These are phyloP conservation scores for Belgica antarctica DNA, from an alignment of 2,888 invertebrate species.

Conservation along the genomic window DNA sequence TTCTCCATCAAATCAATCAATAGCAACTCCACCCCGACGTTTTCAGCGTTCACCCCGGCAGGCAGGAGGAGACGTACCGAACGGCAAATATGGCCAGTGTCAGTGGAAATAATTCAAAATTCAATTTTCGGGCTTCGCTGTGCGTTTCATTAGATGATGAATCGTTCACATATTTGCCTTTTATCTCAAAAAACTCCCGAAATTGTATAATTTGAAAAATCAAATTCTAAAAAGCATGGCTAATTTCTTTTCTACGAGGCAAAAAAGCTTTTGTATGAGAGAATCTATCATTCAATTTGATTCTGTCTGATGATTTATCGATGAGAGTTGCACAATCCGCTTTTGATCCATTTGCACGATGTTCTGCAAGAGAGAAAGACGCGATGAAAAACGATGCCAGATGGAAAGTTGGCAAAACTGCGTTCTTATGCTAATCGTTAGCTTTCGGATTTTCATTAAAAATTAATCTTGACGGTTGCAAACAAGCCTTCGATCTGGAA, in stretches of 20 bases:
- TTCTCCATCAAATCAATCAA: slow-evolving; percentile 37
- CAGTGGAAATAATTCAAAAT: slow-evolving; percentile 22
- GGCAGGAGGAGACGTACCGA: slow-evolving; percentile 26
- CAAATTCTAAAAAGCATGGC: slow-evolving; percentile 5
- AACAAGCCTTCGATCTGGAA: no score
- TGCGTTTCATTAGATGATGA: slow-evolving; percentile 28
- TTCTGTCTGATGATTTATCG: slow-evolving; percentile 31
- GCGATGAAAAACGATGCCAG: no score
- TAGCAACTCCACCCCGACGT: slow-evolving; percentile 2
- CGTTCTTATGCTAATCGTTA: no score
- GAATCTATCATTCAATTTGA: not conserved
- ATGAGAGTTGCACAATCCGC: slow-evolving; percentile 22
- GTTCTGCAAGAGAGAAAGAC: not conserved
- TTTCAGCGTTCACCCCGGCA: not conserved
- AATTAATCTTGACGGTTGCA: no score
- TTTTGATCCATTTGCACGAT: slow-evolving; percentile 1
- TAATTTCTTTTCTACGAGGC: not conserved
- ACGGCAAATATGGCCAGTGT: slow-evolving; percentile 30
- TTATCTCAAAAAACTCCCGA: slow-evolving; percentile 13
- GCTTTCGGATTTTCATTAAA: no score
- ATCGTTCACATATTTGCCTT: slow-evolving; percentile 25
- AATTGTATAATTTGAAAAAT: slow-evolving; percentile 23
- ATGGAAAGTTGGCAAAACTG: no score
- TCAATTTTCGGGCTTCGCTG: slow-evolving; percentile 13
- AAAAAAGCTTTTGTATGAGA: not conserved